Evolutionary conservation across 2,888 invertebrate genomes (phyloP).

Genomic region (Sphinx pinastri): DNA sequence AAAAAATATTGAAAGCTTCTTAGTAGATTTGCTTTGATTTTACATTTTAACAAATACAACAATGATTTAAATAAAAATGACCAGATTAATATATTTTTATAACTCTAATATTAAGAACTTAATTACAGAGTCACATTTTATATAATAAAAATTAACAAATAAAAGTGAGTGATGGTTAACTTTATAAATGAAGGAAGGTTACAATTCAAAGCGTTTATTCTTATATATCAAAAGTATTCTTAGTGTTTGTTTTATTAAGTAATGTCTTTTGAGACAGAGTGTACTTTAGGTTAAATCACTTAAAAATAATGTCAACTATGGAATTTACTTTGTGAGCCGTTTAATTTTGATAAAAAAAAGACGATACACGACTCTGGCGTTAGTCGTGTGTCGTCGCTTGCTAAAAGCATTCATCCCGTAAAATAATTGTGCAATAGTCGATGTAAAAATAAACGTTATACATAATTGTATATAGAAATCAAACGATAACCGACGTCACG

Average conservation of each 20-base stretch:
- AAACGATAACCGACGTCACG: conserved; percentile 12
- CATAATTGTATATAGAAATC: conserved; percentile 19
- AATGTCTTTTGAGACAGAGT: conserved; percentile 78
- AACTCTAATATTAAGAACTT: conserved; percentile 77
- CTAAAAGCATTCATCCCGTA: conserved; percentile 34
- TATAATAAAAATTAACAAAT: conserved; percentile 80
- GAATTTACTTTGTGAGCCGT: conserved; percentile 62
- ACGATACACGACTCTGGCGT: conserved; percentile 67
- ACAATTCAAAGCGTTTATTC: conserved; percentile 77
- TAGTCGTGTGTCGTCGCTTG: conserved; percentile 45
- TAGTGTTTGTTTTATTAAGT: conserved; percentile 66
- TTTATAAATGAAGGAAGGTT: conserved; percentile 75
- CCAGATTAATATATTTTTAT: conserved; percentile 83
- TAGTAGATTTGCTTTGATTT: conserved; percentile 77
- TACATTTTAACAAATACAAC: conserved; percentile 79
- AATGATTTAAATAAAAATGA: conserved; percentile 84
- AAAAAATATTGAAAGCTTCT: conserved; percentile 79
- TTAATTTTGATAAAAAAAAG: conserved; percentile 41
- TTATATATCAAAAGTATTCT: conserved; percentile 76
- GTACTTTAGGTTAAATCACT: conserved; percentile 73
- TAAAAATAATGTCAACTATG: conserved; percentile 68
- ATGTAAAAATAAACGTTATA: conserved; percentile 41
- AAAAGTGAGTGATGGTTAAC: conserved; percentile 83
- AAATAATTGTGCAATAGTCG: conserved; percentile 38
- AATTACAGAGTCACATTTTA: conserved; percentile 77